Evolutionary conservation across 2,888 invertebrate genomes (phyloP), one percentile per base, ranked within the genome.

Genomic region (Coenonympha arcania): DNA sequence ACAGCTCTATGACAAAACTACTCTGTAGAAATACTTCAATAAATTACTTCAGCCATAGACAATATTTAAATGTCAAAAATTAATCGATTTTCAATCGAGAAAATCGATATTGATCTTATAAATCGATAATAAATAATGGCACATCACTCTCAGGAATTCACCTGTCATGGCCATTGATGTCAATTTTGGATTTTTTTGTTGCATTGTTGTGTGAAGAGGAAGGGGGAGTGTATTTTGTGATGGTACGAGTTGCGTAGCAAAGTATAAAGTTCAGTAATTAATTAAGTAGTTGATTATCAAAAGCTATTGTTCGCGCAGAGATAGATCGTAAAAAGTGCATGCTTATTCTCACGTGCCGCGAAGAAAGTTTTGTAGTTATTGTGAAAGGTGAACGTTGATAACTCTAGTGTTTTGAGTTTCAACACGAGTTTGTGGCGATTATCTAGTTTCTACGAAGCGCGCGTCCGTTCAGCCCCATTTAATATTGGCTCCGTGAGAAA

Each of bases 271-370:
- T 64, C 63, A 59, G 62, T 66, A 69, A 73, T 76, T 78, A 73
- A 73, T 71, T 76, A 78, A n/a, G n/a, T n/a, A n/a, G n/a, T n/a
- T 78, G 73, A 76, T 79, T 73, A 77, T 68, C 73, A 76, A 72
- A n/a, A 74, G 66, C 75, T 64, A 83, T 84, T 85, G 84, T 84
- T 79, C 62, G 60, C 56, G 51, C 55, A 52, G 58, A 69, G 72
- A 76, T 76, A 69, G 72, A 77, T 76, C 65, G 65, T 76, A 77
- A 79, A 78, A 79, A 78, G 69, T 71, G 62, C 57, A 63, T 50
- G 56, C 54, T 54, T 58, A 62, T 73, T 84, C 84, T 74, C 84
- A 84, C 77, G 78, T 68, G 71, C 66, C 62, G 61, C 63, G 65
- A 83, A 73, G 84, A 85, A 84, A 84, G 84, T 82, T 69, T 52